phyloP scores from a whole-genome alignment of 1,140 invertebrate species.

The Cydia strobilella region DNA sequence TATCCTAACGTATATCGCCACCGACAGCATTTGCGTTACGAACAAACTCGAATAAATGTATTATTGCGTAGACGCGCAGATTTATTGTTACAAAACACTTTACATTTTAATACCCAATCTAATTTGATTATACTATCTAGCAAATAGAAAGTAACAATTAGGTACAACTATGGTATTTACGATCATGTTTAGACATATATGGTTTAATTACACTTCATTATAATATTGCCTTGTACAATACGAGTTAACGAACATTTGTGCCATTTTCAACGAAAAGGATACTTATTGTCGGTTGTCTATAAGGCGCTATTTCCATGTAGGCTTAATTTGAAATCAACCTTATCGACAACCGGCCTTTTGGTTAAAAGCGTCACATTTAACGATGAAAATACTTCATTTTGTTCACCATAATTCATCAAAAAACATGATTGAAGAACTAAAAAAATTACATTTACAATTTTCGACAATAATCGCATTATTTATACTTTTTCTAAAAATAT shows the following conservation, averaged over 20 bases:
- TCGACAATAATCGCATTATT: conserved; percentile 57
- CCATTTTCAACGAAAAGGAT: no score
- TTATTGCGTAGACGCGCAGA: conserved; percentile 4
- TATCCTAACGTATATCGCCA: conserved; percentile 19
- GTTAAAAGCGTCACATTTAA: no score
- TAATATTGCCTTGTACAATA: conserved; percentile 69
- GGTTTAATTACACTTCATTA: conserved; percentile 67
- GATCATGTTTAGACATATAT: conserved; percentile 58
- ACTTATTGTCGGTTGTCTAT: no score
- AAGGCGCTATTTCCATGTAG: no score
- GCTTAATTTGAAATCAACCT: no score
- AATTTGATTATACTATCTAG: conserved; percentile 80
- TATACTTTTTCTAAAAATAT: conserved; percentile 71
- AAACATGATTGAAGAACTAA: conserved; percentile 48
- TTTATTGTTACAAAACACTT: conserved; percentile 60
- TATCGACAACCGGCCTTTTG: no score
- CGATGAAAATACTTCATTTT: conserved; percentile 67
- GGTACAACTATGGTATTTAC: conserved; percentile 73
- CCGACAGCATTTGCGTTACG: background rate
- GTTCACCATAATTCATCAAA: conserved; percentile 73
- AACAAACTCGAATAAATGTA: conserved; percentile 15
- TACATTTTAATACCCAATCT: conserved; percentile 68
- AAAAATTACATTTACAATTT: conserved; percentile 53
- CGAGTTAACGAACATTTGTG: conserved; percentile 68
- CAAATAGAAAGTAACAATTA: conserved; percentile 80